Evolutionary conservation across 1,140 invertebrate genomes (phyloP).

Genomic region (Capitella teleta): DNA sequence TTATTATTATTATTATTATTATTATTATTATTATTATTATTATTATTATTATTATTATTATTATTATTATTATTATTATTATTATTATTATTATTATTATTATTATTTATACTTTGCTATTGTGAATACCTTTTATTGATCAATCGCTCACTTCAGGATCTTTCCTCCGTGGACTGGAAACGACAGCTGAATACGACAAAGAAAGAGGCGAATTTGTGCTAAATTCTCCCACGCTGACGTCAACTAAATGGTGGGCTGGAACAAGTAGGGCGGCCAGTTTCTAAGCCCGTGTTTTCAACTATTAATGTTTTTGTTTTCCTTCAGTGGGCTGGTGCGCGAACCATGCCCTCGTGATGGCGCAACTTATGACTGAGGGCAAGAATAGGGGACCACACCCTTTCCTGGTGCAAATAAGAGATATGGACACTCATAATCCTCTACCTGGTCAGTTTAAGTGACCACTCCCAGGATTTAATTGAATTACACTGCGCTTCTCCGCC

Average conservation of each 20-base stretch:
- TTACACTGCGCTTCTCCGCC: no score
- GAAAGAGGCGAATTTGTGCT: slow-evolving; percentile 74
- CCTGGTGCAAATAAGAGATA: background rate
- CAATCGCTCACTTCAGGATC: slow-evolving; percentile 53
- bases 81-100: background rate
- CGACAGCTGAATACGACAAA: slow-evolving; percentile 77
- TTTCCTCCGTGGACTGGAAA: slow-evolving; percentile 80
- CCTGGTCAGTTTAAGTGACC: background rate
- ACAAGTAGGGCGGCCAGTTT: slow-evolving; percentile 52
- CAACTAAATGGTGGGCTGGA: slow-evolving; percentile 91
- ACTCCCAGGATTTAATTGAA: no score
- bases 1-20: background rate
- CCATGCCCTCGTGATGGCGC: background rate
- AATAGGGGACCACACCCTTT: background rate
- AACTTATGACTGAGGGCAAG: background rate
- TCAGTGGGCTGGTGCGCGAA: background rate
- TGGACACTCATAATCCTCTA: background rate
- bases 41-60: background rate
- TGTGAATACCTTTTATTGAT: slow-evolving; percentile 2
- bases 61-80: background rate
- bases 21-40: background rate
- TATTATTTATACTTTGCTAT: background rate
- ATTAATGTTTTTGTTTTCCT: background rate
- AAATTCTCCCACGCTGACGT: slow-evolving; percentile 71
- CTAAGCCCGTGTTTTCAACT: background rate